Percentiles rank a stretch among this genome's conserved stretches.
Evolutionary conservation across 2,113 vertebrate species (phyloP).

Genomic region (Pomatorhinus ruficollis): DNA sequence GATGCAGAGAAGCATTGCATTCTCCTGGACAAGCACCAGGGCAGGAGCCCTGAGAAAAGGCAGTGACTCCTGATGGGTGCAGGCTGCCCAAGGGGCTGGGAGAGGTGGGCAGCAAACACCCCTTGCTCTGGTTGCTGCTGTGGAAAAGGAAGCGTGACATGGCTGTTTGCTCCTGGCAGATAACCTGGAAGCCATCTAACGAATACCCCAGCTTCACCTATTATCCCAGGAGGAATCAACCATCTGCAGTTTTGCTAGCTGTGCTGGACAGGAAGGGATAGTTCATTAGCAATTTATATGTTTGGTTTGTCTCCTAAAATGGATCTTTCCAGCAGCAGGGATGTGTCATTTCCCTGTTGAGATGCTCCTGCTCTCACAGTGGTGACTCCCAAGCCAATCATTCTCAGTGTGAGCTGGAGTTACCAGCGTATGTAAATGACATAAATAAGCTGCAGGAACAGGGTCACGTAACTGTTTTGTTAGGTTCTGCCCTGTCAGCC

Average conservation of each 20-base stretch:
- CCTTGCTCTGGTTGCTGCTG: neutral
- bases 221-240: conserved; percentile 24
- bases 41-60: neutral
- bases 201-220: conserved; percentile 20
- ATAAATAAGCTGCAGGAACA: neutral
- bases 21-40: neutral
- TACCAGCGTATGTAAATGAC: neutral
- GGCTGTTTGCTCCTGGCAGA: neutral
- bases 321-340: conserved; percentile 14
- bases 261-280: neutral
- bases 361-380: neutral
- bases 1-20: neutral
- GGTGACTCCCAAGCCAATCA: neutral
- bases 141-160: neutral
- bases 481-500: conserved; percentile 36
- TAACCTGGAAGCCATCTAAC: conserved; percentile 11
- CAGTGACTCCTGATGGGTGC: neutral
- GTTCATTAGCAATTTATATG: conserved; percentile 37
- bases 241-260: conserved; percentile 27
- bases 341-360: conserved; percentile 31
- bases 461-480: neutral
- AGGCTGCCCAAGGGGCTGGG: neutral
- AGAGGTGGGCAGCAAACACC: neutral
- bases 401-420: neutral
- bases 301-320: conserved; percentile 29